Conservation (phyloP, 1,140 invertebrate species). For the Whitmania pigra region DNA sequence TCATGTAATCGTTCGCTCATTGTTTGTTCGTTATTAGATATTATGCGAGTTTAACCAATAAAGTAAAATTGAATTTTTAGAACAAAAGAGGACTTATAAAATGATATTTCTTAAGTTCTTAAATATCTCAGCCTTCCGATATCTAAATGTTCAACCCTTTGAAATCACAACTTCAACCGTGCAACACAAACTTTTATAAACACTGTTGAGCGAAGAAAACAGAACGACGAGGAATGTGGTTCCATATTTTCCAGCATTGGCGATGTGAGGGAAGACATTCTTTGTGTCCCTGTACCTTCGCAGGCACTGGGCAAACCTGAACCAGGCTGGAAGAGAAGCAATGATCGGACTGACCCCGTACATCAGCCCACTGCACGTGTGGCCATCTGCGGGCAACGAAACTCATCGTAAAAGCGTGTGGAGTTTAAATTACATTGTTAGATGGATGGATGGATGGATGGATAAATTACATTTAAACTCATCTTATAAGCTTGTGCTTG, state of each 20-base stretch:
- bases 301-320: slow-evolving; percentile 92
- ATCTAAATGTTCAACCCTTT: too few species aligned
- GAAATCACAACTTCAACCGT: background rate
- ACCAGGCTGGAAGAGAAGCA: slow-evolving; percentile 74
- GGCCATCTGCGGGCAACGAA: background rate
- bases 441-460: too few species aligned
- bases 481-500: too few species aligned
- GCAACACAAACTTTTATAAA: slow-evolving; percentile 49
- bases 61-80: too few species aligned
- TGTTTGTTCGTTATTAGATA: too few species aligned
- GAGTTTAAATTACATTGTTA: too few species aligned
- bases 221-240: slow-evolving; percentile 87
- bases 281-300: slow-evolving; percentile 64
- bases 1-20: too few species aligned
- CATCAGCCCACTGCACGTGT: background rate
- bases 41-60: too few species aligned
- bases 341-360: slow-evolving; percentile 58
- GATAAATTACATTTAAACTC: too few species aligned
- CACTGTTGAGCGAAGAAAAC: slow-evolving; percentile 61
- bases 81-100: too few species aligned
- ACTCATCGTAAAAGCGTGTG: background rate
- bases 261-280: slow-evolving; percentile 80
- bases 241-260: slow-evolving; percentile 95
- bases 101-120: too few species aligned
- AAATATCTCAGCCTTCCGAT: too few species aligned